Evolutionary conservation across 2,888 invertebrate genomes (phyloP).

Genomic region (Dicranocentrus wangi): DNA sequence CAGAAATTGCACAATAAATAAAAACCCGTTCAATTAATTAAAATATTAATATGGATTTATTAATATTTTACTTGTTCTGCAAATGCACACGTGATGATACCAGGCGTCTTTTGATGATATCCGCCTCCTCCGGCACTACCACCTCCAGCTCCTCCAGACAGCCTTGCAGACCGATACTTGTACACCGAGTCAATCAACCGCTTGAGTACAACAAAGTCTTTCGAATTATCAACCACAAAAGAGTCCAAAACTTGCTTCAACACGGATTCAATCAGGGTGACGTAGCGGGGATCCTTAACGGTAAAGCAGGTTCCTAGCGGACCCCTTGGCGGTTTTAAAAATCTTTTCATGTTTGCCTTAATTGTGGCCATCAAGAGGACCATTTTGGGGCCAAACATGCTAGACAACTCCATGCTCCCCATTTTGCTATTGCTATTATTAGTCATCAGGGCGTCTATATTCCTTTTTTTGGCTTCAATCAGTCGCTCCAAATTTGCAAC

Average conservation of each 20-base stretch:
- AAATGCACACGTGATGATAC: conserved; percentile 1
- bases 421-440: no score
- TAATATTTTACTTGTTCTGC: conserved; percentile 17
- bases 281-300: conserved; percentile 66
- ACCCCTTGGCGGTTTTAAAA: conserved; percentile 65
- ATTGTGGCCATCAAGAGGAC: conserved; percentile 63
- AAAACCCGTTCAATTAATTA: no score
- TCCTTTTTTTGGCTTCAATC: conserved; percentile 39
- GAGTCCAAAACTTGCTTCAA: conserved; percentile 7
- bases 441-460: no score
- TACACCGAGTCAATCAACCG: conserved; percentile 33
- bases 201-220: conserved; percentile 52
- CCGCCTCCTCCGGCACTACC: neutral
- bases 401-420: conserved; percentile 61
- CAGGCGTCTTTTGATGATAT: no score
- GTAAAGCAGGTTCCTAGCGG: conserved; percentile 70
- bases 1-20: no score
- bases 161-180: neutral
- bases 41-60: no score
- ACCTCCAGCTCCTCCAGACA: neutral
- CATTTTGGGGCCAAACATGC: conserved; percentile 66
- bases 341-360: conserved; percentile 50
- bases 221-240: conserved; percentile 65
- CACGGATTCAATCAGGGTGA: conserved; percentile 62
- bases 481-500: no score